Evolutionary conservation across 2,113 vertebrate species (phyloP).

Genomic region (Athene noctua): DNA sequence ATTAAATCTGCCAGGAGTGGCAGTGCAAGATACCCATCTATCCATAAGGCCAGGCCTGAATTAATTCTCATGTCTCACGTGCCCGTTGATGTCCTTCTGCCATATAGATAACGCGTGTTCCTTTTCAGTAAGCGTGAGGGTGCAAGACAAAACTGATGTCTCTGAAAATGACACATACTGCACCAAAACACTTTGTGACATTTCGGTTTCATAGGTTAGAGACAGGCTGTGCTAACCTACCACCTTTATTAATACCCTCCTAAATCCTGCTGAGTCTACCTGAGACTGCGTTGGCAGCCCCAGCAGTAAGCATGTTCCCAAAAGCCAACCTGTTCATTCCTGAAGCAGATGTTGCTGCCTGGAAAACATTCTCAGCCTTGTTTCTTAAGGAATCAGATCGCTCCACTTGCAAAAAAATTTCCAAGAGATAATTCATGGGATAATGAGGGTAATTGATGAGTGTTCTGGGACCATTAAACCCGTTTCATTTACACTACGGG

Average conservation of each 20-base stretch:
- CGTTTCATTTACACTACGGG: slow-evolving; percentile 16
- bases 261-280: background rate
- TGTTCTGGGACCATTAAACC: background rate
- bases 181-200: background rate
- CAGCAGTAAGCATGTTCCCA: background rate
- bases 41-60: background rate
- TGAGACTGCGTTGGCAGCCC: background rate
- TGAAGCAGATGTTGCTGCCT: slow-evolving; percentile 14
- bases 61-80: background rate
- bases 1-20: background rate
- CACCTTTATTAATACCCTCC: background rate
- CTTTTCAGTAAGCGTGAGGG: background rate
- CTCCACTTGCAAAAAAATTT: slow-evolving; percentile 27
- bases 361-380: background rate
- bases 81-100: background rate
- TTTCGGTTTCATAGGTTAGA: background rate
- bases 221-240: background rate
- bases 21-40: background rate
- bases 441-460: slow-evolving; percentile 42
- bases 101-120: rapidly evolving
- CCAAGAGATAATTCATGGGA: background rate
- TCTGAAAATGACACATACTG: rapidly evolving
- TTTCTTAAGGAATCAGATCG: background rate
- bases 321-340: background rate
- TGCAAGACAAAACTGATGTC: background rate